Evolutionary conservation across 2,888 invertebrate genomes (phyloP).

Genomic region (Aleiodes leptofemur): DNA sequence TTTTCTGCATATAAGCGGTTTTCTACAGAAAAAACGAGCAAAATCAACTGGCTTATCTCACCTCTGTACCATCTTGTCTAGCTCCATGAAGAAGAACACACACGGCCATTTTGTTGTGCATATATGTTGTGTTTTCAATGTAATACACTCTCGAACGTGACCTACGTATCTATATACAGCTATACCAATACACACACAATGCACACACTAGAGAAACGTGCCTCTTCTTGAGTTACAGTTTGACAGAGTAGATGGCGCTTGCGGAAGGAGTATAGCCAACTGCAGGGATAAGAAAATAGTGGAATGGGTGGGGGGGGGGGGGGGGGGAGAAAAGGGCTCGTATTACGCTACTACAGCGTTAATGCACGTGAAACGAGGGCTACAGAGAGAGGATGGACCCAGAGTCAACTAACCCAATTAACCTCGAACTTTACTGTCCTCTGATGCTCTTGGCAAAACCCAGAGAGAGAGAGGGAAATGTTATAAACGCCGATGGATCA

Average conservation of each 20-base stretch:
- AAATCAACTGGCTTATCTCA: not conserved
- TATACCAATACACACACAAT: not conserved
- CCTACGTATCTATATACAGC: constrained; percentile 21
- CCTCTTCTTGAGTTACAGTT: constrained; percentile 30
- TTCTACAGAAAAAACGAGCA: too few species aligned
- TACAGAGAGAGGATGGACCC: constrained; percentile 38
- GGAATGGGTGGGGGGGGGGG: too few species aligned
- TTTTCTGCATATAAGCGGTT: too few species aligned
- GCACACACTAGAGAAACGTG: not conserved
- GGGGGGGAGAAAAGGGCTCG: constrained; percentile 3
- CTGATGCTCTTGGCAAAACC: constrained; percentile 16
- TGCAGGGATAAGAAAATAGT: not conserved
- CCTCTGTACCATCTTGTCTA: constrained; percentile 49
- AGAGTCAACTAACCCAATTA: constrained; percentile 51
- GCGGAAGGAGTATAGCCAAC: not conserved
- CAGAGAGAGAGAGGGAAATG: constrained; percentile 12
- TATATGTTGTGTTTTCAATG: constrained; percentile 4
- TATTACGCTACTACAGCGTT: constrained; percentile 39
- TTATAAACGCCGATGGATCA: constrained; percentile 23
- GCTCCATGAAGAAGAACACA: constrained; percentile 49
- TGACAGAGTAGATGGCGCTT: constrained; percentile 9
- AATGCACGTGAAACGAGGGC: constrained; percentile 45
- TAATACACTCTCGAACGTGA: constrained; percentile 46
- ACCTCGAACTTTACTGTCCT: constrained; percentile 42
- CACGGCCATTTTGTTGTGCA: constrained; percentile 54